Base-by-base conservation (phyloP, 2,888 invertebrate genomes). In the Octonoba sinensis region DNA sequence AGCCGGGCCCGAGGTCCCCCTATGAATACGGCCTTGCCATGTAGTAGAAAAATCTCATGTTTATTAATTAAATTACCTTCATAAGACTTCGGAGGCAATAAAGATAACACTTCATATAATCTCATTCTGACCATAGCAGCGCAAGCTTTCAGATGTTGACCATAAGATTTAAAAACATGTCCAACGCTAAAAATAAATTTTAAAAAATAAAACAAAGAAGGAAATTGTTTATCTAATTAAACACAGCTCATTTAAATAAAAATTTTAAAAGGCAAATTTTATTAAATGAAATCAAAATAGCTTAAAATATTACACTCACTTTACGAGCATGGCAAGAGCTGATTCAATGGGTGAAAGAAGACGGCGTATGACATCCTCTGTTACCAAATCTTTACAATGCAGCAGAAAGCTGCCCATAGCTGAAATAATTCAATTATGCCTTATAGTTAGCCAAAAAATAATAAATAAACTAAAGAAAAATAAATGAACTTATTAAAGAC, bases 321-420 rank as follows among this genome's bases (percentile, higher is more conserved):
- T 96, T 51, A 95, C 93, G 84, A 98, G 91, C 92, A 99, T 97
- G 64, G 96, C 95, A 24, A 99, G 91, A 15, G 98, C 97, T 86
- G 96, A 96, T 89, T 99, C 98, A 74, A 99, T 94, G 0, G 98
- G 98, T 6, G 93, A 93, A 24, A 98, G 90, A 75, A 99, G 90
- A 87, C 97, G 92, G 65, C 96, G 91, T 1, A 95, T 94, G 81
- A 97, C 95, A 86, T 99, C 98, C 84, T 97, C 97, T 78, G 93
- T 95, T 1, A 96, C 92, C 82, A 99, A 90, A 85, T 97, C 96
- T 0, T 95, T 94, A 86, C 97, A 98, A 88, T 97, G 94, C 47
- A 93, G 91, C 57, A 99, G 90, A 88, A 99, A 93, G 88, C 97
- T 97, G 87, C 96, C 94, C 92, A 99, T 94, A 0, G 98, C 96